Percentiles rank a stretch among this genome's conserved stretches.
Conservation (phyloP, 2,113 vertebrate genomes). For the Falco punctatus region DNA sequence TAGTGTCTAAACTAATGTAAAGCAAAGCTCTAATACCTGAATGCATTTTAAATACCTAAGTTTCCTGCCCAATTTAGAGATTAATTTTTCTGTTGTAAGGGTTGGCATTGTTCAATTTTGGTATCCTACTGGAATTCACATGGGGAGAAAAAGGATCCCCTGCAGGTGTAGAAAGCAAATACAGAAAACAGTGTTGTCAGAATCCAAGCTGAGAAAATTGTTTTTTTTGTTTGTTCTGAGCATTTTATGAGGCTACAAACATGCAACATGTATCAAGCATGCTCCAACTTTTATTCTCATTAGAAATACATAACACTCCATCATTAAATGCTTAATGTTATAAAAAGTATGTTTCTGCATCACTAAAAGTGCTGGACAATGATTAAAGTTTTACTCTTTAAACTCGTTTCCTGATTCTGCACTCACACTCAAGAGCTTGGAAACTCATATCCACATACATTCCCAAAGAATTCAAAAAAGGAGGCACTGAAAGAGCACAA, state of each 20-base stretch:
- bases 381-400: neutral
- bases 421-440: neutral
- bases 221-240: neutral
- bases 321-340: neutral
- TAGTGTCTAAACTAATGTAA: neutral
- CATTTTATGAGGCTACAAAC: neutral
- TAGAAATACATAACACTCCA: neutral
- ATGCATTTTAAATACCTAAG: neutral
- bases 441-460: neutral
- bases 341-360: neutral
- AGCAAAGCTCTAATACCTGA: neutral
- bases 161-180: neutral
- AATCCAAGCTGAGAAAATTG: slow-evolving; percentile 1
- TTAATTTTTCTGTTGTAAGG: neutral
- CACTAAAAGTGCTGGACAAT: neutral
- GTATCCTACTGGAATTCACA: neutral
- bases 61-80: neutral
- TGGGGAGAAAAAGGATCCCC: neutral
- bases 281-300: slow-evolving; percentile 1
- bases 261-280: slow-evolving; percentile 33
- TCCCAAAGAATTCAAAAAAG: slow-evolving; percentile 34
- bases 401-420: neutral
- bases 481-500: slow-evolving; percentile 51
- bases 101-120: neutral
- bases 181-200: neutral